These are phyloP conservation scores for Porites evermanni DNA, from an alignment of 92 coral and sea anemone genomes.

Conservation along the genomic window DNA sequence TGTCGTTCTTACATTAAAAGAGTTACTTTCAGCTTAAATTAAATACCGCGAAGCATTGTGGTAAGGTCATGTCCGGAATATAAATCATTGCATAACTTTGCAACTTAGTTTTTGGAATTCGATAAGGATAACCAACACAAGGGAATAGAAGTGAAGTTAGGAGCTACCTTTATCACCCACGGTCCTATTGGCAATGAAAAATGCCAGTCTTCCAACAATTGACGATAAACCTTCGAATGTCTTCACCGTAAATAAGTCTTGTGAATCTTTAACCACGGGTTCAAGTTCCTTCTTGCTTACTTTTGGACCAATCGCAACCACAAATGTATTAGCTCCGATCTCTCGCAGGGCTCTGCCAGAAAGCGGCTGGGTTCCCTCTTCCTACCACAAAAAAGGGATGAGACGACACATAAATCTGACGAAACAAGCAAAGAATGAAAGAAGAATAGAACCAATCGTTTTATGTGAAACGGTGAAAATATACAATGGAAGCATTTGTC, in stretches of 20 bases:
- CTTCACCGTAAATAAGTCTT: conserved; percentile 33
- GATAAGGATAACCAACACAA: background rate
- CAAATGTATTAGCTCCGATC: conserved; percentile 59
- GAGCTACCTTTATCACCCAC: background rate
- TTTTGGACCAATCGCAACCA: conserved; percentile 58
- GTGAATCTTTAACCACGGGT: conserved; percentile 35
- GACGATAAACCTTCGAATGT: conserved; percentile 9
- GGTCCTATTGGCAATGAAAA: conserved; percentile 20
- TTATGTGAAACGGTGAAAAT: no score
- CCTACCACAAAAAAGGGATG: background rate
- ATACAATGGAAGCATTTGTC: no score
- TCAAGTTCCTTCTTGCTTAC: conserved; percentile 36
- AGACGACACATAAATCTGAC: background rate
- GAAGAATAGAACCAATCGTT: background rate
- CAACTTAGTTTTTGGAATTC: background rate
- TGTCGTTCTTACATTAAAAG: no score
- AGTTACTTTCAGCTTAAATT: no score
- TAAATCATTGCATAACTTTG: background rate
- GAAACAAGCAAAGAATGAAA: background rate
- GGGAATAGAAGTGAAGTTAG: no score
- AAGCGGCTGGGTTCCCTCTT: conserved; percentile 36
- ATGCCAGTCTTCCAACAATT: conserved; percentile 3
- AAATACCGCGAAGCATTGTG: no score
- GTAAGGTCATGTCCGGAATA: background rate
- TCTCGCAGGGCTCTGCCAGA: conserved; percentile 46